Evolutionary conservation across 2,888 invertebrate genomes (phyloP).

Genomic region (Monopis laevigella): DNA sequence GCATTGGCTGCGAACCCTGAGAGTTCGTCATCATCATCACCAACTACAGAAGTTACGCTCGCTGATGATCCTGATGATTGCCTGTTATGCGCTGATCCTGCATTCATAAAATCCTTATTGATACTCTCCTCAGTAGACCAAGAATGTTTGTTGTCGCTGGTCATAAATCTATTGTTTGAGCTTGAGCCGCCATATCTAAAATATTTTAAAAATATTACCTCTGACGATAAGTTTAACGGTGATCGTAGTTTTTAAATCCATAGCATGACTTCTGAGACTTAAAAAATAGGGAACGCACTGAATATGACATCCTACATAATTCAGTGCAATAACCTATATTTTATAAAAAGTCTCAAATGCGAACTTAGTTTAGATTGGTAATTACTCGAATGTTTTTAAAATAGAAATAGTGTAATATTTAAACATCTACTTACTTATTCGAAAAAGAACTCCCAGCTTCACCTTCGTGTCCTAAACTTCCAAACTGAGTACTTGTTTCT

Average conservation of each 20-base stretch:
- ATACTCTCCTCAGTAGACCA: constrained; percentile 60
- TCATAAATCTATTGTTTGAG: constrained; percentile 14
- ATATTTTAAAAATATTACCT: too few species aligned
- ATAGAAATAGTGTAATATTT: not conserved
- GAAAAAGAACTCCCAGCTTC: constrained; percentile 52
- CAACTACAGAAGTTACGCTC: constrained; percentile 45
- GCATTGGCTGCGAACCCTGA: constrained; percentile 38
- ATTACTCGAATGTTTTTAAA: not conserved
- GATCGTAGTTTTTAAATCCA: too few species aligned
- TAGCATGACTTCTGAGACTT: too few species aligned
- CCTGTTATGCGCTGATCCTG: constrained; percentile 36
- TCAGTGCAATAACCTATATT: too few species aligned
- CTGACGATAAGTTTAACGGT: too few species aligned
- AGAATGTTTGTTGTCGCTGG: constrained; percentile 23
- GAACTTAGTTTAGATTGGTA: too few species aligned
- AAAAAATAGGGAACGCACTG: too few species aligned
- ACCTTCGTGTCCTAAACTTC: constrained; percentile 48
- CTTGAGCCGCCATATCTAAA: constrained; percentile 4
- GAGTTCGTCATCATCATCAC: constrained; percentile 29
- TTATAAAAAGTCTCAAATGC: too few species aligned
- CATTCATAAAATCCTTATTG: constrained; percentile 50
- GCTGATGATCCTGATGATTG: constrained; percentile 19
- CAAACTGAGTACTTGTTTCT: constrained; percentile 63
- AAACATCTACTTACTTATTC: constrained; percentile 36
- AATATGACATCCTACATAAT: too few species aligned